Base-by-base conservation (phyloP, 2,797 vertebrate genomes). In the Lepus townsendii region DNA sequence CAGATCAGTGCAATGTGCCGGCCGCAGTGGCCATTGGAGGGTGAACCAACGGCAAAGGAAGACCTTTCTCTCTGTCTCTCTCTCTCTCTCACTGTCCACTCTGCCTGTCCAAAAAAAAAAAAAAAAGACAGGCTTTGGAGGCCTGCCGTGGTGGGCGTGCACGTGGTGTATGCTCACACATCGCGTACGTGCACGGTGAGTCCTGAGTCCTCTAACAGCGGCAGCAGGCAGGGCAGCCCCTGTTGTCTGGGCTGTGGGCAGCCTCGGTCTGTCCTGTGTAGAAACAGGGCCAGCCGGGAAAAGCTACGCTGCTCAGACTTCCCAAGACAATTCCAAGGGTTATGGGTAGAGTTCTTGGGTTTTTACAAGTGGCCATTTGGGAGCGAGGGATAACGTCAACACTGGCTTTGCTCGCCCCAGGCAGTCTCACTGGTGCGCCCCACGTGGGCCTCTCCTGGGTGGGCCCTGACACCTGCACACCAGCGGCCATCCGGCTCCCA, bases 111-210 rank as follows among this genome's bases (percentile, higher is more conserved):
- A 35, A 35, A 35, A 35, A 35, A 35, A 35, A 35, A 35, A 35
- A 35, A 35, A 35, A 32, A n/a, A 90, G 73, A 9, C 42, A 47
- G 42, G 42, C 8, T 8, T 47, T 47, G 26, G 47, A 24, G 20
- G 30, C 30, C 9, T 47, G 42, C 42, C 7, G 42, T 47, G 42
- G 42, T 47, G 42, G 42, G 42, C 9, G 42, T 47, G 20, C 38
- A 69, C 52, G 60, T 65, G 30, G 35, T 62, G 68, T 65, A 26
- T 20, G 12, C 19, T 30, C 52, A 24, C 27, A 26, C 12, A 2
- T 30, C 19, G 19, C 52, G n/a, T 57, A 83, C 3, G 17, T 2
- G 7, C 57, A 32, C 0, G 0, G 47, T n/a, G 63, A 32, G 0
- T 9, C 57, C 24, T 10, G 13, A n/a, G 30, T 42, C 65, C 57